A percentile compares a stretch with the other conserved stretches of the same genome.
Conservation (phyloP, 2,888 invertebrate genomes). For the Caenorhabditis sp. region DNA sequence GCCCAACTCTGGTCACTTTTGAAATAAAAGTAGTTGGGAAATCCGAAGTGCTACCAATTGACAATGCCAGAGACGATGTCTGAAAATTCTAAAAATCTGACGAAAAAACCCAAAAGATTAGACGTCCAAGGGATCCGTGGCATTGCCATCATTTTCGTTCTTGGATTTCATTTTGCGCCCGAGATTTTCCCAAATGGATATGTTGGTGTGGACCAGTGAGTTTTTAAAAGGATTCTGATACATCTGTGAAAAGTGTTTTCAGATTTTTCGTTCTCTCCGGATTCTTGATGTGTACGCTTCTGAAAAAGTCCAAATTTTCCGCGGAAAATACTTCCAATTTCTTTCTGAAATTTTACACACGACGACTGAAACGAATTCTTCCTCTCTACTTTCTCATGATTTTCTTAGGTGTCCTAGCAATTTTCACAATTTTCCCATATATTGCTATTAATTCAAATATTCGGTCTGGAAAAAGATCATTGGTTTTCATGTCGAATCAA, state of each 20-base stretch:
- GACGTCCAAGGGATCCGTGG: slow-evolving; percentile 3
- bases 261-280: slow-evolving; percentile 13
- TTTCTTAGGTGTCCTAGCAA: neutral
- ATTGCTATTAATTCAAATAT: neutral
- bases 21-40: too few species aligned
- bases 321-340: neutral
- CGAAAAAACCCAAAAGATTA: too few species aligned
- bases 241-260: neutral
- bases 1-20: too few species aligned
- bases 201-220: slow-evolving; percentile 15
- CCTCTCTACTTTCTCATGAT: neutral
- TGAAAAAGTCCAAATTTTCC: neutral
- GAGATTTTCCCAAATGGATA: slow-evolving; percentile 5
- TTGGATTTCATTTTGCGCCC: neutral
- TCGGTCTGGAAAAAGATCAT: neutral
- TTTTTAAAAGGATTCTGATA: neutral
- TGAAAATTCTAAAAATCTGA: too few species aligned
- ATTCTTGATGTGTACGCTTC: slow-evolving; percentile 2
- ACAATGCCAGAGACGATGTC: too few species aligned
- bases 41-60: too few species aligned
- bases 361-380: neutral
- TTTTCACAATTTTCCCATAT: slow-evolving; percentile 12
- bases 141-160: neutral
- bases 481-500: neutral
- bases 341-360: neutral